A percentile compares a stretch with the other conserved stretches of the same genome.
These are phyloP conservation scores for Epinephelus moara DNA, from an alignment of 2,113 vertebrate genomes.

Conservation along the genomic window DNA sequence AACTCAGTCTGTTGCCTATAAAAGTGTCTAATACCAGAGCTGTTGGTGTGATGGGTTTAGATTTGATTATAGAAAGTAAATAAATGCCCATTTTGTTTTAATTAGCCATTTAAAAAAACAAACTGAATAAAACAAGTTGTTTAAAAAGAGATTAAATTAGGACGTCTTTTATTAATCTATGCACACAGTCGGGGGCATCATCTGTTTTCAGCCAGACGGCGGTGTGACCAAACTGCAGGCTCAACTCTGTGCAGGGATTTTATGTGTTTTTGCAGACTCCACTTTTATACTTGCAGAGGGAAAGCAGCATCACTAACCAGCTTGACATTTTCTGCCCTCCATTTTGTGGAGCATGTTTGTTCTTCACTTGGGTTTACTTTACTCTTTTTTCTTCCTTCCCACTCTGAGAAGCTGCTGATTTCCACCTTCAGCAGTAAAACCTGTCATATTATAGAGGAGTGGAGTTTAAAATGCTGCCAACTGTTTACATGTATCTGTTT, in stretches of 20 bases:
- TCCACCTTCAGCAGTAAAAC: background rate
- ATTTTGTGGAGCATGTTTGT: conserved; percentile 20
- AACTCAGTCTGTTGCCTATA: background rate
- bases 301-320: conserved; percentile 28
- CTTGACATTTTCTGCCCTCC: conserved; percentile 31
- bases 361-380: background rate
- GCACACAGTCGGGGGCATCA: background rate
- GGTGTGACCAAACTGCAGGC: background rate
- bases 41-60: background rate
- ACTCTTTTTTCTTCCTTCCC: background rate
- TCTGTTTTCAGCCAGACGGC: background rate
- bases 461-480: too few relatives aligned
- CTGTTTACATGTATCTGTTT: background rate
- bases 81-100: background rate
- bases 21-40: background rate
- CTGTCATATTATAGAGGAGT: background rate
- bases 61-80: background rate
- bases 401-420: background rate
- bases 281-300: background rate
- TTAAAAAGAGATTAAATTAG: background rate
- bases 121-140: background rate
- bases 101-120: background rate
- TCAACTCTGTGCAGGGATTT: background rate
- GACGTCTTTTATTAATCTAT: background rate
- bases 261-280: background rate